Conservation (phyloP, 2,797 vertebrate species). For the Malacoraja senta region DNA sequence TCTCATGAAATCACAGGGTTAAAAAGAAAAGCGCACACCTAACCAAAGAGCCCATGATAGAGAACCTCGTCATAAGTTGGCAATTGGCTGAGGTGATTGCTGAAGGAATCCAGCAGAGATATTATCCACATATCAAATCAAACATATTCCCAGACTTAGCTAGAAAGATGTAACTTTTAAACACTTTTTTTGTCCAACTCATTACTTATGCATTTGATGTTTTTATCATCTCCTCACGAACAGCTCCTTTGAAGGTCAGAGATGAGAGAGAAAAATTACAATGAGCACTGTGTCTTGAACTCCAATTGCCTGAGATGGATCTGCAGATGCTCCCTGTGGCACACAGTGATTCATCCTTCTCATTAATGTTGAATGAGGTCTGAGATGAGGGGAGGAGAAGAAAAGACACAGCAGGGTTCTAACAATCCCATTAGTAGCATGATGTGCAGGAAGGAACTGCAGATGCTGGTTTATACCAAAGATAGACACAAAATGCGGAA, state of each 20-base stretch:
- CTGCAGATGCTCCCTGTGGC: not conserved
- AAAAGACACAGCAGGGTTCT: not conserved
- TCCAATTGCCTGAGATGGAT: not conserved
- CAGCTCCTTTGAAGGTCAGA: constrained; percentile 19
- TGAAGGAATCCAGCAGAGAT: not conserved
- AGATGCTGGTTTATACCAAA: no score
- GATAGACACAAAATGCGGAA: no score
- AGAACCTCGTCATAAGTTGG: not conserved
- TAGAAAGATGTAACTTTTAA: not conserved
- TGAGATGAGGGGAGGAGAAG: not conserved
- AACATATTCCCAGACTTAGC: not conserved
- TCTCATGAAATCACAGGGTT: no score
- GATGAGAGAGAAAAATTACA: not conserved
- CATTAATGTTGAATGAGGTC: constrained; percentile 20
- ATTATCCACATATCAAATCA: not conserved
- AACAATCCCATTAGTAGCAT: no score
- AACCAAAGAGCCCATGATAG: not conserved
- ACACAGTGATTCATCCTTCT: not conserved
- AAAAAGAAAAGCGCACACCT: not conserved
- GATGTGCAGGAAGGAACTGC: no score
- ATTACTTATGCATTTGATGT: not conserved
- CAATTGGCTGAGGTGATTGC: not conserved
- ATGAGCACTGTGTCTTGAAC: not conserved
- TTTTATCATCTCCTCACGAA: not conserved
- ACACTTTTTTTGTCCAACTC: not conserved